Base-by-base conservation (phyloP, 2,113 vertebrate genomes). In the Rynchops niger region DNA sequence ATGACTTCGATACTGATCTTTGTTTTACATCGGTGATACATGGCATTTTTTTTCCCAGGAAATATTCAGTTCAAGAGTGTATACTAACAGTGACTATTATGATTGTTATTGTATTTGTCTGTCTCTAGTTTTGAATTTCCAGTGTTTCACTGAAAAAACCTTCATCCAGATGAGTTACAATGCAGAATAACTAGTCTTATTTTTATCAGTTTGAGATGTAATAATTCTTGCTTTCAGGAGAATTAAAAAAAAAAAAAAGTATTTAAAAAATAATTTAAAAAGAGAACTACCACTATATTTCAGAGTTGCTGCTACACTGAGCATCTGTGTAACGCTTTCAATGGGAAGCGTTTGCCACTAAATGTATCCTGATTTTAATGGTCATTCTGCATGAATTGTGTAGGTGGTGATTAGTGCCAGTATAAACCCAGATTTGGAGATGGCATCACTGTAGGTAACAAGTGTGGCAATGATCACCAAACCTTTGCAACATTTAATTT, bases 191-290 rank as follows among this genome's bases (percentile, higher is more conserved):
- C 9, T 63, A 15, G 15, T 78, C 53, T 49, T 18, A 45, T 49
- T 91, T 92, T 82, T 42, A 55, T 78, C 25, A n/a, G 11, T 58
- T 43, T 71, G 30, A 66, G 19, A 29, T 66, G 7, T 42, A 47
- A 69, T 71, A 58, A 63, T 82, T 72, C 42, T 42, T 69, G 15
- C 29, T 88, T 72, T 81, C 6, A 20, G 18, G 9, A 43, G 18
- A 76, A 55, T 45, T 36, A 12, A 23, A 5, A 72, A 36, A 4
- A 16, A 13, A 6, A 3, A 0, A 3, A 0, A 5, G 45, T 30
- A 6, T 65, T 82, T 71, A 12, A 40, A 34, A 79, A 74, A 65
- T 0, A 63, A 32, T 56, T 86, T 43, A 7, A 52, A 53, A 77
- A 19, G 30, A 65, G 9, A 62, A 9, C 7, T 47, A 11, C 32